A percentile compares a stretch with the other conserved stretches of the same genome.
Conservation (phyloP, 2,888 invertebrate species). For the Cheiracanthium punctorium region DNA sequence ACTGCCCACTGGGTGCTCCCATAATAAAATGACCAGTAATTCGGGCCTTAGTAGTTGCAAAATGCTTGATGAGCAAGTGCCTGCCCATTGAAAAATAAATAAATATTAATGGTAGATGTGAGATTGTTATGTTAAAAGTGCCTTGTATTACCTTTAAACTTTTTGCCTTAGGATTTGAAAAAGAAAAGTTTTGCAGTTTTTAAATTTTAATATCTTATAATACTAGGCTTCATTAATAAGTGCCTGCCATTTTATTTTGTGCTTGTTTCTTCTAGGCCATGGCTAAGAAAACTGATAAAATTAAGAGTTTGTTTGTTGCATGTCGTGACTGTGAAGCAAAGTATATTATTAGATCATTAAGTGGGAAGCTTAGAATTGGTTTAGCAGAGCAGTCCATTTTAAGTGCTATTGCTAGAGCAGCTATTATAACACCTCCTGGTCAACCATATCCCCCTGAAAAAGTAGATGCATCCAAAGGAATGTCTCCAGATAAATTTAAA, state of each 20-base stretch:
- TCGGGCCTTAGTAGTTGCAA: no score
- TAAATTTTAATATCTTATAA: no score
- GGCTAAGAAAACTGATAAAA: constrained; percentile 90
- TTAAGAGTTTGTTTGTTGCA: constrained; percentile 93
- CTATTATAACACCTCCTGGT: constrained; percentile 85
- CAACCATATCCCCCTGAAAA: constrained; percentile 81
- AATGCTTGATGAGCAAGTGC: no score
- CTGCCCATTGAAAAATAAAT: no score
- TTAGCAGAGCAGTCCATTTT: constrained; percentile 97
- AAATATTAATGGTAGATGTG: no score
- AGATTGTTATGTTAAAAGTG: no score
- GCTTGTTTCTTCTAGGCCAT: constrained; percentile 71
- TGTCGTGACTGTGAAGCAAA: constrained; percentile 91
- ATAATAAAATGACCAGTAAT: no score
- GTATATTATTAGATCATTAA: constrained; percentile 90
- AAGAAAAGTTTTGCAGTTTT: no score
- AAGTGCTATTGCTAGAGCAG: constrained; percentile 90
- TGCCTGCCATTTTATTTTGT: neutral
- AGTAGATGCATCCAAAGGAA: constrained; percentile 81
- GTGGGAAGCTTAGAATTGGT: constrained; percentile 96
- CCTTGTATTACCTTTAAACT: no score
- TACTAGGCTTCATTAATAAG: no score
- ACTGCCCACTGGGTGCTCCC: no score
- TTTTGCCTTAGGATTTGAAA: neutral
- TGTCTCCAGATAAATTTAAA: constrained; percentile 84